Base-by-base conservation (phyloP, 92 coral and sea anemone genomes). In the Bergia sp. region DNA sequence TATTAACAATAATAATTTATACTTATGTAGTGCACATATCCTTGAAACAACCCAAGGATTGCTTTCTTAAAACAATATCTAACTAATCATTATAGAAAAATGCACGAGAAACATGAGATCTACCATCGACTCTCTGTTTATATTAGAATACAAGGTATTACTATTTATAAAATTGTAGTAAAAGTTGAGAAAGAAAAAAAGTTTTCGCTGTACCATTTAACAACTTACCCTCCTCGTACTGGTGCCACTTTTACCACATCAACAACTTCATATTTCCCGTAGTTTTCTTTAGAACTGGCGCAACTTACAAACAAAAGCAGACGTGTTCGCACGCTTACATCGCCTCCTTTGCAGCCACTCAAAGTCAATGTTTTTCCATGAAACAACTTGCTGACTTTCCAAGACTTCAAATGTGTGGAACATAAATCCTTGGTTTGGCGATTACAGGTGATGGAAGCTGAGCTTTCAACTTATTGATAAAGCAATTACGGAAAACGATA, bases 301-400 rank as follows among this genome's bases (percentile, higher is more conserved):
- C 82, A 79, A 66, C 65, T 44, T 2, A 79, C 66, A 79, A 45
- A 79, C 82, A 79, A 44, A 4, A 79, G 82, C 43, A 79, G 82
- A 50, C 21, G 64, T 9, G 8, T 44, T 49, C 21, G 5, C 20
- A 11, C 6, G 39, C 18, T 37, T 5, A 79, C 20, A 50, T 44
- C 65, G n/a, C 39, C 38, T 23, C 18, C 1, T 49, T 47, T 79
- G 61, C 82, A 79, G 82, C 65, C 39, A 3, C 65, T 36, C 40
- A 79, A 66, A 12, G 21, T 50, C 41, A 79, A 13, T 1, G 20
- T 23, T 45, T 49, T 29, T 79, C 38, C 37, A 45, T 37, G 7
- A 49, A 23, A 5, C 8, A 49, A 79, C 3, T 49, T 29, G 58
- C 39, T 36, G 15, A 79, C 82, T 29, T 79, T 49, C 82, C 82